Percentiles rank a stretch among this genome's conserved stretches.
Conservation (phyloP, 2,797 vertebrate genomes). For the Picus viridis region DNA sequence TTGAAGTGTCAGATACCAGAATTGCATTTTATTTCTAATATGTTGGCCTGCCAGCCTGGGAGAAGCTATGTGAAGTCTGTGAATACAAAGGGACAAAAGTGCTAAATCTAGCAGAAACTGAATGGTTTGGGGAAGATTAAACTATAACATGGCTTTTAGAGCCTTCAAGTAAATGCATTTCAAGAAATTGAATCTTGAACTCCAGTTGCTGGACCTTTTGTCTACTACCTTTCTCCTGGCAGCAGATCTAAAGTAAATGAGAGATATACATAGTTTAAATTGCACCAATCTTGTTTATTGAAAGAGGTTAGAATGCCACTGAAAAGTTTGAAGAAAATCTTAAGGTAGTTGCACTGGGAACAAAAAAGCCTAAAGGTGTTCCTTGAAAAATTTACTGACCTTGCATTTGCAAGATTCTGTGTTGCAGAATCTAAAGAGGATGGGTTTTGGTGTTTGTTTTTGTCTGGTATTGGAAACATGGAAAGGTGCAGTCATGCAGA, state of each 20-base stretch:
- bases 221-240: not conserved
- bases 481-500: rapidly evolving
- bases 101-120: conserved; percentile 66
- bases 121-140: conserved; percentile 62
- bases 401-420: not conserved
- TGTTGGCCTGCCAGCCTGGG: conserved; percentile 79
- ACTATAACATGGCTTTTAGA: conserved; percentile 49
- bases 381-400: not conserved
- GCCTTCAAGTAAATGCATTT: conserved; percentile 56
- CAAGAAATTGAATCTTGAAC: conserved; percentile 41
- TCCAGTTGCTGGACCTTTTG: not conserved
- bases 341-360: not conserved
- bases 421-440: not conserved
- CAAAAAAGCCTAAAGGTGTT: not conserved
- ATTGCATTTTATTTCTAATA: conserved; percentile 86
- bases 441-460: too few species aligned
- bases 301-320: not conserved
- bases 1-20: conserved; percentile 82
- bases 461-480: not conserved
- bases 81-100: conserved; percentile 76
- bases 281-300: not conserved
- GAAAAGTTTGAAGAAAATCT: not conserved
- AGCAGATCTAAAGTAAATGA: not conserved
- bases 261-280: not conserved
- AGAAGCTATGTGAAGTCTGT: conserved; percentile 69